phyloP scores from a whole-genome alignment of 1,140 invertebrate species.

The Oscheius sp. region DNA sequence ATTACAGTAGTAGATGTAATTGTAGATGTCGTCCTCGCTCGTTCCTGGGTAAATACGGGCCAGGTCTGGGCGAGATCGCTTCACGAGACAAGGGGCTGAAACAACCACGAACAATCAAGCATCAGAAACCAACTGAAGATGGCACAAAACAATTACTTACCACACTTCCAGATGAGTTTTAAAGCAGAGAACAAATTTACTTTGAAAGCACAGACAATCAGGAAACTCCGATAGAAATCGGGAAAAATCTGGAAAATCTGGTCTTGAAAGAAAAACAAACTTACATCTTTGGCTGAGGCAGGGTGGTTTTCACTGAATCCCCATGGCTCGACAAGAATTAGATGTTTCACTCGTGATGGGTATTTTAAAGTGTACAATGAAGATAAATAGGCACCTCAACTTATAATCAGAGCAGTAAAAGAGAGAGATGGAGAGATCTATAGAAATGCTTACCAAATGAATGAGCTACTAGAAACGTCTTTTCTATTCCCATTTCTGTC shows the following conservation, averaged over 20 bases:
- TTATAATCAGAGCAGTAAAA: background rate
- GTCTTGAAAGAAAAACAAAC: too few relatives aligned
- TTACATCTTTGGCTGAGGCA: conserved; percentile 61
- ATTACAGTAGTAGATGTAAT: conserved; percentile 93
- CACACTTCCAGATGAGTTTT: conserved; percentile 81
- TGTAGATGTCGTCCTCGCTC: conserved; percentile 84
- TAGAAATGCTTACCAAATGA: too few relatives aligned
- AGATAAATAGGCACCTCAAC: conserved; percentile 80
- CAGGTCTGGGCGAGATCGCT: conserved; percentile 75
- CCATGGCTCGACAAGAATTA: conserved; percentile 94
- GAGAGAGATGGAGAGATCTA: background rate
- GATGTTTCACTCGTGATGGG: conserved; percentile 74
- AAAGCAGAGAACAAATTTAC: conserved; percentile 89
- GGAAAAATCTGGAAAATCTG: background rate
- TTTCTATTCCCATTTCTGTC: conserved; percentile 78
- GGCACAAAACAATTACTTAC: conserved; percentile 25
- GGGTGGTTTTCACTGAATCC: conserved; percentile 81
- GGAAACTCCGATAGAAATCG: background rate
- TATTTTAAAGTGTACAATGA: conserved; percentile 80
- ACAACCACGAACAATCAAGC: too few relatives aligned
- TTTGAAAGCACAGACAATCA: conserved; percentile 49
- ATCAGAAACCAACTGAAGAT: background rate
- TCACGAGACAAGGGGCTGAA: conserved; percentile 45
- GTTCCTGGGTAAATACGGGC: conserved; percentile 76
- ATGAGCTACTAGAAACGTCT: conserved; percentile 88